Percentiles rank a stretch among this genome's conserved stretches.
These are phyloP conservation scores for Ptychobarbus kaznakovi DNA, from an alignment of 2,797 vertebrate species.

Conservation along the genomic window DNA sequence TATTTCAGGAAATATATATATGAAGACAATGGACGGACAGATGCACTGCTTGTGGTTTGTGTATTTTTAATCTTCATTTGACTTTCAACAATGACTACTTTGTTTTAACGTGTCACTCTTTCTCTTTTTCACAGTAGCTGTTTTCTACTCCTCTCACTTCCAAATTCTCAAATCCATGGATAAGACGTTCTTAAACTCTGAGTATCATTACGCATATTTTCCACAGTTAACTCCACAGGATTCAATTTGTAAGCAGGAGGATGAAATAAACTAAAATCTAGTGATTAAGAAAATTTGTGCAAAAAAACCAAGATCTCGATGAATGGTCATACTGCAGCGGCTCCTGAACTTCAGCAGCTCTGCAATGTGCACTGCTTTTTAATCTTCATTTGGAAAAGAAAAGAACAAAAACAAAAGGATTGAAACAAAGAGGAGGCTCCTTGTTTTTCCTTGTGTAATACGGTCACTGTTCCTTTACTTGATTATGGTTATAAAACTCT, in stretches of 20 bases:
- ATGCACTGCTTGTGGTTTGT: too few relatives aligned
- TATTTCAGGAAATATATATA: too few relatives aligned
- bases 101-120: neutral
- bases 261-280: constrained; percentile 27
- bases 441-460: constrained; percentile 57
- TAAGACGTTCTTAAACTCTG: constrained; percentile 1
- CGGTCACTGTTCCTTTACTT: constrained; percentile 62
- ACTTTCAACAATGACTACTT: neutral
- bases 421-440: constrained; percentile 46
- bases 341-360: neutral
- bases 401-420: neutral
- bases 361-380: constrained; percentile 29
- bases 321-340: neutral
- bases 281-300: constrained; percentile 30
- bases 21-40: too few relatives aligned
- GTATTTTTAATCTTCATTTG: too few relatives aligned
- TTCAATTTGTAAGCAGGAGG: constrained; percentile 20
- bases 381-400: constrained; percentile 51
- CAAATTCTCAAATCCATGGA: constrained; percentile 29
- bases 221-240: constrained; percentile 9
- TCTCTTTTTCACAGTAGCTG: neutral
- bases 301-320: constrained; percentile 5
- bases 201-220: constrained; percentile 34
- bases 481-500: constrained; percentile 53
- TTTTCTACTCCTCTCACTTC: neutral